phyloP scores from a whole-genome alignment of 1,140 invertebrate species.

The Pissodes strobi region DNA sequence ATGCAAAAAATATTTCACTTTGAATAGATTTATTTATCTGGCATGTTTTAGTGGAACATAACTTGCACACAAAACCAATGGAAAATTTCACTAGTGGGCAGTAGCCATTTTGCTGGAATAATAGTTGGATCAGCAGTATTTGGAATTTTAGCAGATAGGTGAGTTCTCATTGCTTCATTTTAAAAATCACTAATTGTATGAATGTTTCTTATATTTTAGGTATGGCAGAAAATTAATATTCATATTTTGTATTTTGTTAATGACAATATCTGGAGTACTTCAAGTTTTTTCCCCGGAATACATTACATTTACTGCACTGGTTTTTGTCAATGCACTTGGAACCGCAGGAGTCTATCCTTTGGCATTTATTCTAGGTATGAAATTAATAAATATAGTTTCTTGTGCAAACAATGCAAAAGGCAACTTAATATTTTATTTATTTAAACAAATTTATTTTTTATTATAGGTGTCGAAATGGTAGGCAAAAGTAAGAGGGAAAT shows the following conservation, averaged over 20 bases:
- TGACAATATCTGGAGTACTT: conserved; percentile 60
- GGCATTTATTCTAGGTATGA: conserved; percentile 66
- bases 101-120: conserved; percentile 65
- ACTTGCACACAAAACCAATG: conserved; percentile 65
- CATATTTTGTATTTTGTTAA: conserved; percentile 61
- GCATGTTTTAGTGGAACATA: conserved; percentile 59
- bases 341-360: conserved; percentile 66
- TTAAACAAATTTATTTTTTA: conserved; percentile 11
- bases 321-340: conserved; percentile 64
- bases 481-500: conserved; percentile 66
- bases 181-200: background rate
- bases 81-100: conserved; percentile 67
- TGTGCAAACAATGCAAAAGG: too few relatives aligned
- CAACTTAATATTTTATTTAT: too few relatives aligned
- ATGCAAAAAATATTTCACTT: too few relatives aligned
- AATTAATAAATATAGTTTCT: conserved; percentile 36
- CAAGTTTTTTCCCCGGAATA: conserved; percentile 63
- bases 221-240: conserved; percentile 65
- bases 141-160: conserved; percentile 66
- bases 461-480: conserved; percentile 71
- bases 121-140: conserved; percentile 62
- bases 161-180: conserved; percentile 26
- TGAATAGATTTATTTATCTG: background rate
- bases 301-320: conserved; percentile 60
- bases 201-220: conserved; percentile 52